Conservation (phyloP, 1,140 invertebrate species). For the Andrena cerasifolii region DNA sequence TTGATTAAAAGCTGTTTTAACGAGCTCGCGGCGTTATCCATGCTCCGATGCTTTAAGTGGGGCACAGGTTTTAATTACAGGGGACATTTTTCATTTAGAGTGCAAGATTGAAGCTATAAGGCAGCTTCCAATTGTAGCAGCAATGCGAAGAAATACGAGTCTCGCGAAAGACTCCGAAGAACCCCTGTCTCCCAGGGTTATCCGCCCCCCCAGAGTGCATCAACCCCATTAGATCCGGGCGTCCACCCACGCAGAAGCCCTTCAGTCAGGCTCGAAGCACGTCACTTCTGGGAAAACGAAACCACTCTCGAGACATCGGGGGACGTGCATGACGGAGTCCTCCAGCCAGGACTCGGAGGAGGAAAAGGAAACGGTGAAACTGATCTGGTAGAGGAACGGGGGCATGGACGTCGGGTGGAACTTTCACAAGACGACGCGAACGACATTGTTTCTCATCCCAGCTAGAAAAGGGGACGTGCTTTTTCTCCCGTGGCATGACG, state of each 20-base stretch:
- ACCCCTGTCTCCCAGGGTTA: constrained; percentile 10
- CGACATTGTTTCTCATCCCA: constrained; percentile 5
- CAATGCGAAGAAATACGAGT: background rate
- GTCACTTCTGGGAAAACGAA: constrained; percentile 44
- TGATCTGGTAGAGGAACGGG: constrained; percentile 1
- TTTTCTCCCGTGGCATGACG: background rate
- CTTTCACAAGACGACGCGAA: constrained; percentile 4
- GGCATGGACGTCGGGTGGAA: constrained; percentile 23
- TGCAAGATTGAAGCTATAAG: too few relatives aligned
- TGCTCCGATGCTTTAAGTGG: too few relatives aligned
- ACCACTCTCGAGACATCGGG: constrained; percentile 27
- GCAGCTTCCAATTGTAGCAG: too few relatives aligned
- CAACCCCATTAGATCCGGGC: constrained; percentile 49
- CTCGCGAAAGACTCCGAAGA: constrained; percentile 4
- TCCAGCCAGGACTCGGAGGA: background rate
- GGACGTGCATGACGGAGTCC: background rate
- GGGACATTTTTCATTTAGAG: too few relatives aligned
- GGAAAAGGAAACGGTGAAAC: too few relatives aligned
- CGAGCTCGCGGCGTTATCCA: too few relatives aligned
- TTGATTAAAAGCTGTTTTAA: too few relatives aligned
- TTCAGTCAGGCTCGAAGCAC: constrained; percentile 24
- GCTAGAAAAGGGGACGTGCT: background rate
- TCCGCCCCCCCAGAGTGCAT: constrained; percentile 37
- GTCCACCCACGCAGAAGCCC: constrained; percentile 20
- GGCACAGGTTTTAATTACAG: too few relatives aligned